Evolutionary conservation across 2,888 invertebrate species (phyloP).

Genomic region (Actias luna): DNA sequence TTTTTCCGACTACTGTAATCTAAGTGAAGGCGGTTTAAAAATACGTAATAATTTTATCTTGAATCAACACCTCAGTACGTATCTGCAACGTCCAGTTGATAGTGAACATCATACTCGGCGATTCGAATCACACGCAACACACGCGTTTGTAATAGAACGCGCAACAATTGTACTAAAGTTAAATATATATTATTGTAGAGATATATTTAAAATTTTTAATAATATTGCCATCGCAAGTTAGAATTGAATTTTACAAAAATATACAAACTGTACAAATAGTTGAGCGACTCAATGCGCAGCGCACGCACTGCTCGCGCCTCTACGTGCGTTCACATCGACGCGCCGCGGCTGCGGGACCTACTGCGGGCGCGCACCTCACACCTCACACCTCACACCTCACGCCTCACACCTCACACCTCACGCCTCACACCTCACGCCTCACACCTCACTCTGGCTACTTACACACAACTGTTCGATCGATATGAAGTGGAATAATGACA

Average conservation of each 20-base stretch:
- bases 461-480: no score
- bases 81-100: conserved; percentile 15
- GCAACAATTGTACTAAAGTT: conserved; percentile 73
- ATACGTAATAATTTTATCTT: background rate
- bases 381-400: background rate
- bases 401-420: background rate
- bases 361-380: background rate
- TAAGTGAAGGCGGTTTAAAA: background rate
- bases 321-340: conserved; percentile 22
- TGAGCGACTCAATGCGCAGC: conserved; percentile 68
- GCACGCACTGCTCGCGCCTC: conserved; percentile 57
- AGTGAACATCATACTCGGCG: background rate
- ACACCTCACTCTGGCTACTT: no score
- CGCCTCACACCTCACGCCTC: background rate
- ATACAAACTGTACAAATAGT: conserved; percentile 79
- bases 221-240: conserved; percentile 75
- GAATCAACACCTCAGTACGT: conserved; percentile 16
- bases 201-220: conserved; percentile 68
- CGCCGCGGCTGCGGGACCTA: background rate
- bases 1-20: no score
- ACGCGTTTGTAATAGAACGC: conserved; percentile 30
- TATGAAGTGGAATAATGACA: no score
- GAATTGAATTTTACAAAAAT: conserved; percentile 79
- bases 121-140: conserved; percentile 25
- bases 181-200: conserved; percentile 63